Conservation (phyloP, 2,113 vertebrate species). For the Alaudala cheleensis region DNA sequence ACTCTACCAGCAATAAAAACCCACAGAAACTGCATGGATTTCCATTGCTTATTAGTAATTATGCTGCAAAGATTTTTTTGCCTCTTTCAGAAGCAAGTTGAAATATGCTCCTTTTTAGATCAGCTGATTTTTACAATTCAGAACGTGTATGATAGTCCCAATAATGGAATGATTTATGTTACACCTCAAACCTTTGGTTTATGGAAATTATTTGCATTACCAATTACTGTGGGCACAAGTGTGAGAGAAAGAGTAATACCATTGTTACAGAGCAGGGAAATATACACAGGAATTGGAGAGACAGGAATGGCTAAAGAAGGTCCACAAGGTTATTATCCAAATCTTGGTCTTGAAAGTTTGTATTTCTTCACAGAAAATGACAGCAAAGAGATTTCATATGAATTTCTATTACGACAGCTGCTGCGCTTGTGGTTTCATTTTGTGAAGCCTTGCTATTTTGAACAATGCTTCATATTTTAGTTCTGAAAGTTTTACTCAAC, state of each 20-base stretch:
- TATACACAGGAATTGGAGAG: background rate
- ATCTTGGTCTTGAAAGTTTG: background rate
- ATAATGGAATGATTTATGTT: background rate
- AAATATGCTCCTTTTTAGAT: background rate
- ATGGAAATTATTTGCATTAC: background rate
- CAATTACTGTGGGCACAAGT: background rate
- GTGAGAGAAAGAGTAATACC: background rate
- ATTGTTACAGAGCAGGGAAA: background rate
- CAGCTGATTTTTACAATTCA: background rate
- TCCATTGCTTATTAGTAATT: background rate
- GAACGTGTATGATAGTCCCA: background rate
- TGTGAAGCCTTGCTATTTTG: constrained; percentile 16
- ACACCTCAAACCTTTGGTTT: background rate
- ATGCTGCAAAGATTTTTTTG: background rate
- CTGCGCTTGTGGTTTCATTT: background rate
- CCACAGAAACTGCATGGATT: background rate
- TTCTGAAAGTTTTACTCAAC: background rate
- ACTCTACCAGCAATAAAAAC: background rate
- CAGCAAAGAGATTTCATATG: background rate
- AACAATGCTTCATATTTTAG: background rate
- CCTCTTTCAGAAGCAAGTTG: background rate
- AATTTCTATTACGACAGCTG: constrained; percentile 28
- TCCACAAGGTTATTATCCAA: background rate
- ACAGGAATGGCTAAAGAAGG: background rate
- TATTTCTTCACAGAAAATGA: background rate